phyloP scores from a whole-genome alignment of 2,797 vertebrate species.

The Periophthalmus magnuspinnatus region DNA sequence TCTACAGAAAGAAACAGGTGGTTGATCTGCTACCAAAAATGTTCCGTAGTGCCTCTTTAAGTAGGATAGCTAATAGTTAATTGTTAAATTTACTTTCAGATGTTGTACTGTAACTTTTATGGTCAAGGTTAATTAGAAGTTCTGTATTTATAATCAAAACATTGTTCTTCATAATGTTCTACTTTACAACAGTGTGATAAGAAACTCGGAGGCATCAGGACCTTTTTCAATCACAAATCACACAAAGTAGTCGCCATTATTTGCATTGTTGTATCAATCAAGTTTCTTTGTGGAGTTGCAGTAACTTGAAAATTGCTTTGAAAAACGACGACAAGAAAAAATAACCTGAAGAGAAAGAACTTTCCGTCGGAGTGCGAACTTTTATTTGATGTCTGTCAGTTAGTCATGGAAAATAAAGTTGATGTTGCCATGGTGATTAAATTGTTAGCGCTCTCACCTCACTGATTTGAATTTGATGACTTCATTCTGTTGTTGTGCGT shows the following conservation, averaged over 20 bases:
- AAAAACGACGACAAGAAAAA: neutral
- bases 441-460: neutral
- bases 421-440: neutral
- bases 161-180: neutral
- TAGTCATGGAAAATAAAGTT: no score
- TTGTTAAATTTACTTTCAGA: no score
- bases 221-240: neutral
- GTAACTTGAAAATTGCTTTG: neutral
- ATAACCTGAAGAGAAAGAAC: neutral
- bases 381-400: neutral
- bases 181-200: neutral
- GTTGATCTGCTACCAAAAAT: no score
- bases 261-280: conserved; percentile 6
- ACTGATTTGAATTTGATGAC: neutral
- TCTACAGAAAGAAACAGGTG: no score
- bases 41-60: no score
- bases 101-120: no score
- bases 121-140: neutral
- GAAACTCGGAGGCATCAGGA: neutral
- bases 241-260: neutral
- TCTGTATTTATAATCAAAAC: neutral
- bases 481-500: neutral
- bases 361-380: neutral
- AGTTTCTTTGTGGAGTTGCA: conserved; percentile 1
- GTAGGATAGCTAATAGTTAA: no score